Conservation (phyloP, 2,113 vertebrate genomes). For the human (Homo sapiens) region GRCh38 chr3:23563501-23564000, state of each 20-base stretch:
- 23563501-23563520: too few species aligned
- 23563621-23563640: not conserved
- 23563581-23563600: not conserved
- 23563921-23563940: not conserved
- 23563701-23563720: not conserved
- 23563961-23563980: not conserved
- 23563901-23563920: not conserved
- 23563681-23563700: slow-evolving; percentile 28
- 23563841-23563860: not conserved
- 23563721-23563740: not conserved
- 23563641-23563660: not conserved
- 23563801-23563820: not conserved
- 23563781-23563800: not conserved
- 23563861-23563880: not conserved
- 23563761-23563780: not conserved
- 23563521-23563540: too few species aligned
- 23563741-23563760: not conserved
- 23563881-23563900: not conserved
- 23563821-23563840: not conserved
- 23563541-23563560: too few species aligned
- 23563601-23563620: not conserved
- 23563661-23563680: not conserved
- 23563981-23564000: too few species aligned
- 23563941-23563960: not conserved
- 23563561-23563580: not conserved